These are phyloP conservation scores for Aurelia sp. DNA, from an alignment of 30 jellyfish, hydroid and myxozoan species.

Conservation along the genomic window DNA sequence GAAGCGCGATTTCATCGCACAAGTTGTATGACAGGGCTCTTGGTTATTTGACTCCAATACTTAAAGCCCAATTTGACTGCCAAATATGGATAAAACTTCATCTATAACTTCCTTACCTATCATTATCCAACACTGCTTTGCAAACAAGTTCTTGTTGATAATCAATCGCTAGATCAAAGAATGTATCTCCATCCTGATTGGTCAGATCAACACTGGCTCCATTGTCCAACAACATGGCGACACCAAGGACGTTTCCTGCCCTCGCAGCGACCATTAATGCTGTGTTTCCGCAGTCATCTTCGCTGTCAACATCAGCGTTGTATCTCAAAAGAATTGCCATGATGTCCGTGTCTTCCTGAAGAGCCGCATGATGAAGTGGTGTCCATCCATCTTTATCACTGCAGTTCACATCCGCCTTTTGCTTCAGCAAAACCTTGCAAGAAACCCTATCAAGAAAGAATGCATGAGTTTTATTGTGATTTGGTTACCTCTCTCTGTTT, in stretches of 20 bases:
- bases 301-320: conserved; percentile 18
- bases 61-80: too few relatives aligned
- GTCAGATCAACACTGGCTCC: conserved; percentile 32
- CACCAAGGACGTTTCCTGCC: conserved; percentile 35
- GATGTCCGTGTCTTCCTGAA: conserved; percentile 2
- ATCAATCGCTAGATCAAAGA: conserved; percentile 61
- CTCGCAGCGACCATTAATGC: conserved; percentile 59
- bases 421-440: conserved; percentile 2
- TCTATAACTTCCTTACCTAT: conserved; percentile 9
- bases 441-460: background rate
- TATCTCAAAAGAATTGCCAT: conserved; percentile 9
- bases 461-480: background rate
- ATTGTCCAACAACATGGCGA: conserved; percentile 22
- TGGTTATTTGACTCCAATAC: too few relatives aligned
- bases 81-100: too few relatives aligned
- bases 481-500: too few relatives aligned
- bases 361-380: conserved; percentile 32
- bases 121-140: conserved; percentile 44
- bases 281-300: conserved; percentile 47
- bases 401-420: conserved; percentile 29
- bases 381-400: conserved; percentile 26
- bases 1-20: too few relatives aligned
- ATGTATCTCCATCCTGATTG: conserved; percentile 46
- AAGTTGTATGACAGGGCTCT: too few relatives aligned
- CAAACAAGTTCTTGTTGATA: conserved; percentile 27